Conservation (phyloP, 2,888 invertebrate species). For the Caenorhabditis sp. region DNA sequence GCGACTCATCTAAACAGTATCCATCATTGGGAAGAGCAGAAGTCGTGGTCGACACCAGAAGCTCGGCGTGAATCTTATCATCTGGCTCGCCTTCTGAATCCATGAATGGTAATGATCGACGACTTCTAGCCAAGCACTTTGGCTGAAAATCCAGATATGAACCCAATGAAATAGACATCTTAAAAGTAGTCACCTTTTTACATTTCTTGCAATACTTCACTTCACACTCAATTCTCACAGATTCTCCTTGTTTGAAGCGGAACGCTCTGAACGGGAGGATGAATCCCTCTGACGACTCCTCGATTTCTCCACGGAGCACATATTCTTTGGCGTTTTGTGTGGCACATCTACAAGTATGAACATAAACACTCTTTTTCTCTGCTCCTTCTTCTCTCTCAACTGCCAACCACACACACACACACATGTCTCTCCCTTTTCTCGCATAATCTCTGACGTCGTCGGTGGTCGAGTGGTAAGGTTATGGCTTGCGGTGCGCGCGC, state of each 20-base stretch:
- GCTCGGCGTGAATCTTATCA: conserved; percentile 35
- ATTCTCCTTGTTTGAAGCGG: conserved; percentile 41
- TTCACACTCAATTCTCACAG: conserved; percentile 44
- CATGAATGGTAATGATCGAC: background rate
- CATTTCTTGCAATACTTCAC: conserved; percentile 42
- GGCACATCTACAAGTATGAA: conserved; percentile 35
- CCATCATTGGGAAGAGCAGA: background rate
- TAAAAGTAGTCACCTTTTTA: conserved; percentile 35
- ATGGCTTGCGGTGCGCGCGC: background rate
- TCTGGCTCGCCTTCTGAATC: conserved; percentile 4
- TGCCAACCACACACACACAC: too few relatives aligned
- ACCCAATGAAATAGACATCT: too few relatives aligned
- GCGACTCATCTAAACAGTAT: conserved; percentile 6
- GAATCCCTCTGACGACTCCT: conserved; percentile 35
- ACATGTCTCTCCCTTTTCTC: conserved; percentile 6
- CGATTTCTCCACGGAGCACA: conserved; percentile 41
- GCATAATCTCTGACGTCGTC: background rate
- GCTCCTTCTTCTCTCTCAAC: background rate
- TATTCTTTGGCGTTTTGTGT: conserved; percentile 44
- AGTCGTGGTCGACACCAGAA: conserved; percentile 14
- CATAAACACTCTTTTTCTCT: conserved; percentile 3
- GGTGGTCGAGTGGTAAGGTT: conserved; percentile 23
- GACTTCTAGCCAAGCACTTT: conserved; percentile 20
- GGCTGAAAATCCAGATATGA: too few relatives aligned
- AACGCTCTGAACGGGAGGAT: conserved; percentile 49